Evolutionary conservation across 2,888 invertebrate species (phyloP).

Genomic region (Monoplex corrugatus): DNA sequence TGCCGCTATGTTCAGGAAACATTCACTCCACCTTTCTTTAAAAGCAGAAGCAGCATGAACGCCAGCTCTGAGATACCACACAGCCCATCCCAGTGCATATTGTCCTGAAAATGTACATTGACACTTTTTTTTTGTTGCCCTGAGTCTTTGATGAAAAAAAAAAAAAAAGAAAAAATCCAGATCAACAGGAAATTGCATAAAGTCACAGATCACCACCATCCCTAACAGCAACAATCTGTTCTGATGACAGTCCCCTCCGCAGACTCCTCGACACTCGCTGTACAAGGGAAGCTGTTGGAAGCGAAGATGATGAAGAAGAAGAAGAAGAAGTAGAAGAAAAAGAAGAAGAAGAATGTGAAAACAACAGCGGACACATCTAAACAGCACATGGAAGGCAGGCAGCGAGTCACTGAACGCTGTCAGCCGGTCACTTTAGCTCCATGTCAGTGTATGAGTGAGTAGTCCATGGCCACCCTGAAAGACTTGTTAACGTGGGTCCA

Average conservation of each 20-base stretch:
- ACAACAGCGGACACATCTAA: not conserved
- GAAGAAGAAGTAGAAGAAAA: not conserved
- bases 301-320: not conserved
- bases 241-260: not conserved
- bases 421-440: not conserved
- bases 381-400: constrained; percentile 18
- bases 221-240: constrained; percentile 24
- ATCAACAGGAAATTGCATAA: constrained; percentile 42
- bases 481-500: constrained; percentile 19
- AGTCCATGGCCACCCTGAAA: constrained; percentile 23
- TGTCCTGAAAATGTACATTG: constrained; percentile 39
- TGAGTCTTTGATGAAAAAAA: constrained; percentile 38
- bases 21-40: too few relatives aligned
- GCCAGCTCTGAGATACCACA: not conserved
- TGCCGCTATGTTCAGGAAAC: not conserved
- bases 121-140: constrained; percentile 35
- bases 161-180: not conserved
- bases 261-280: not conserved
- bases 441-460: not conserved
- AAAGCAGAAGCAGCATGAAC: not conserved
- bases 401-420: not conserved
- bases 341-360: constrained; percentile 6
- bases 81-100: constrained; percentile 40
- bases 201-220: constrained; percentile 36
- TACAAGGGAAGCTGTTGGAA: constrained; percentile 34